Conservation (phyloP, 1,140 invertebrate genomes). For the Anastrepha obliqua region DNA sequence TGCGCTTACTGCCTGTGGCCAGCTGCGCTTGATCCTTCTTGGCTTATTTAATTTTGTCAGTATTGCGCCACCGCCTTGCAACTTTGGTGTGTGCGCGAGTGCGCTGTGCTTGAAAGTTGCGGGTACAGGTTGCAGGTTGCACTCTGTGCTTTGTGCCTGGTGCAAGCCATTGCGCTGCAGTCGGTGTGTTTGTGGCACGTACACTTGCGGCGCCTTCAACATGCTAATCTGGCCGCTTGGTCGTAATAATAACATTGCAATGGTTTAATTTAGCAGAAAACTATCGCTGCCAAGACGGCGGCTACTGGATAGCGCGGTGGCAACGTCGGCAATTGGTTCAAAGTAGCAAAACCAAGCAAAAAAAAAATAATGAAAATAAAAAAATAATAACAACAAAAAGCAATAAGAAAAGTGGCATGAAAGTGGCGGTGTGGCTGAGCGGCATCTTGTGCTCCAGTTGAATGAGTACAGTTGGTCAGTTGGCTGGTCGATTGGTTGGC, state of each 20-base stretch:
- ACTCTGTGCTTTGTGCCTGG: background rate
- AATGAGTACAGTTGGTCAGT: constrained; percentile 45
- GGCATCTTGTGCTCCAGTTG: constrained; percentile 35
- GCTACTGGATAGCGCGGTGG: constrained; percentile 19
- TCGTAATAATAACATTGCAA: constrained; percentile 45
- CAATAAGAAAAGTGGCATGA: constrained; percentile 12
- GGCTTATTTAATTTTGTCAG: constrained; percentile 33
- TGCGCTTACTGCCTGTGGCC: background rate
- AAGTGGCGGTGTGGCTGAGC: constrained; percentile 3
- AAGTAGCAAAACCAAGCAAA: background rate
- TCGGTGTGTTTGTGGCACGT: constrained; percentile 19
- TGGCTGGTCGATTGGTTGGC: constrained; percentile 2
- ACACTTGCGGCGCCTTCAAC: constrained; percentile 40
- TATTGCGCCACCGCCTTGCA: background rate
- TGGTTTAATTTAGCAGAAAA: constrained; percentile 54
- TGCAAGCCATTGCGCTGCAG: background rate
- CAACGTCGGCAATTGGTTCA: background rate
- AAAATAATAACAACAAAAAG: background rate
- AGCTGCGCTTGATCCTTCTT: constrained; percentile 27
- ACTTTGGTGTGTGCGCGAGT: background rate
- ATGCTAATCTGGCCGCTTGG: constrained; percentile 44
- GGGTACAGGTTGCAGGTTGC: background rate
- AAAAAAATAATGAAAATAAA: background rate
- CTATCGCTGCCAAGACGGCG: constrained; percentile 28
- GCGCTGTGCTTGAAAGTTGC: background rate